Conservation (phyloP, 2,113 vertebrate genomes). For the Ceuthmochares aereus region DNA sequence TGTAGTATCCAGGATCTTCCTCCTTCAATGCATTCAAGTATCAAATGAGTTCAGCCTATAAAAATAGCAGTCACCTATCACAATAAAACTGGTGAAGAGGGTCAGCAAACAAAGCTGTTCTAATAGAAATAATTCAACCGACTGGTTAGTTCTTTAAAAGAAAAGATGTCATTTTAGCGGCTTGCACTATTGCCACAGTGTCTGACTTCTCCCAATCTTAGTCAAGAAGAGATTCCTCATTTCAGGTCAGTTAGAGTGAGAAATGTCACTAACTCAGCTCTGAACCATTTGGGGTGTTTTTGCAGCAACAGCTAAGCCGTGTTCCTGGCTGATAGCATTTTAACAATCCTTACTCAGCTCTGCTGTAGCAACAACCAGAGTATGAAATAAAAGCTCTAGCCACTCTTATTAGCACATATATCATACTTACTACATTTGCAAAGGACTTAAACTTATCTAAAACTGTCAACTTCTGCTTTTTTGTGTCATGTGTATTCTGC, state of each 20-base stretch:
- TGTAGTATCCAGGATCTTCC: neutral
- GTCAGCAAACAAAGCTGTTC: neutral
- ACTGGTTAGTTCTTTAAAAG: neutral
- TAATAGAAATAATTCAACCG: neutral
- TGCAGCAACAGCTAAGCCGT: neutral
- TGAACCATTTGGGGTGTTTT: neutral
- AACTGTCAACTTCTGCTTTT: conserved; percentile 15
- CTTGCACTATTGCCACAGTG: neutral
- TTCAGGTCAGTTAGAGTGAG: neutral
- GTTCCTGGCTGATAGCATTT: neutral
- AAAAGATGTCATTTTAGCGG: neutral
- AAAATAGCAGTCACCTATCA: neutral
- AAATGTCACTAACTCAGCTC: neutral
- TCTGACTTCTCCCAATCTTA: neutral
- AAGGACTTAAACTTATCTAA: conserved; percentile 8
- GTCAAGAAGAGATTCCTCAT: neutral
- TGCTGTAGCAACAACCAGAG: neutral
- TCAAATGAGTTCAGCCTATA: neutral
- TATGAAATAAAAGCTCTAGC: neutral
- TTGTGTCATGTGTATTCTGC: conserved; percentile 11
- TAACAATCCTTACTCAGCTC: neutral
- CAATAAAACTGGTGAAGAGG: neutral
- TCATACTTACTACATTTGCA: neutral
- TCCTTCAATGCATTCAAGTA: neutral
- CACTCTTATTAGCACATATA: neutral